Evolutionary conservation across 2,113 vertebrate species (phyloP), one percentile per base, ranked within the genome.

Genomic region (Mobula hypostoma): DNA sequence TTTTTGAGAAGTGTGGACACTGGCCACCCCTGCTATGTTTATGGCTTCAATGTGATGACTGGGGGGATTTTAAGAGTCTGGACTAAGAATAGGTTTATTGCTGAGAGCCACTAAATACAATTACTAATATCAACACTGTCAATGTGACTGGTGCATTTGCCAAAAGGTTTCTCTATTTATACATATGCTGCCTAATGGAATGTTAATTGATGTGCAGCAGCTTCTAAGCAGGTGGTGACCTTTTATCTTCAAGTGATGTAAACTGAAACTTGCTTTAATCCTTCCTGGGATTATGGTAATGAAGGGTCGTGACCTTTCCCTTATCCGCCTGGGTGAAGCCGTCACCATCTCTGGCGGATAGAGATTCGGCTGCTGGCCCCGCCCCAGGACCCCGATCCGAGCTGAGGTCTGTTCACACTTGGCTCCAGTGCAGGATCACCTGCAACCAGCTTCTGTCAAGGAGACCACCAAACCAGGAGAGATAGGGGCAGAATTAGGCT

Each of bases 141-240:
- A 90, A 90, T 90, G 85, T 90, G 58, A 88, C 27, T 63, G 29
- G 83, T 5, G 12, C 83, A 11, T 12, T 11, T 68, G 85, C 85
- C 85, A 90, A 66, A 68, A 66, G 61, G 5, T 61, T 63, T 14
- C 29, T 66, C 85, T 90, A 90, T 90, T 90, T 90, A 90, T 90
- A 90, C n/a, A 7, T 17, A 19, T 15, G 29, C 85, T 32, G 85
- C n/a, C n/a, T 32, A 32, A 90, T 66, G 85, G 85, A 90, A 90
- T 90, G 85, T n/a, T 66, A 90, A 90, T 90, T 90, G 63, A 90
- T 90, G 85, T 66, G 85, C 61, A 90, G 61, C 19, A 90, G 32
- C 66, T 90, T 66, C 29, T 90, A 90, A 90, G 61, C 85, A 90
- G 85, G 85, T 90, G 85, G 29, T 90, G 85, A 90, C 85, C 85